Evolutionary conservation across 2,797 vertebrate genomes (phyloP), one percentile per base, ranked within the genome.

Genomic region (Heterohyrax brucei): DNA sequence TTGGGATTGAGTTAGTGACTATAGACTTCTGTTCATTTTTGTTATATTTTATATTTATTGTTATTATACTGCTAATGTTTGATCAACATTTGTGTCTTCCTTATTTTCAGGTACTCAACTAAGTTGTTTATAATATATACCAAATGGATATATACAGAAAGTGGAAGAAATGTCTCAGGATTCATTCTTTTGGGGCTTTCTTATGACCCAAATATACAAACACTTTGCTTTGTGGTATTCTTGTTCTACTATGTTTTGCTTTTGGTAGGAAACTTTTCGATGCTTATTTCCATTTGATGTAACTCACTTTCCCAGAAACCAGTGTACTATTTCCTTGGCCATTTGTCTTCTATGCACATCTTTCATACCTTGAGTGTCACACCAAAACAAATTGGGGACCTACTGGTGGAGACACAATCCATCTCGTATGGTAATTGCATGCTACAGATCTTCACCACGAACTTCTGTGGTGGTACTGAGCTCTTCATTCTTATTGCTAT

Each of bases 291-390:
- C 39, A 95, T 93, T 68, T 28, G 1, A 21, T 64, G 14, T 4
- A 93, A 81, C 16, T 16, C n/a, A 79, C 93, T 96, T 64, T 82
- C 22, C 12, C 6, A 93, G 5, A 81, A 93, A 21, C 81, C 81
- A 19, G 79, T 93, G 87, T 93, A 90, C n/a, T 95, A 87, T 81
- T 92, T 96, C 26, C 85, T 96, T 8, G 61, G 21, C 33, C 86
- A 92, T 2, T 70, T 92, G 10, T 89, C 89, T 1, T 76, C 56
- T 2, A 76, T 80, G 48, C 84, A 94, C 44, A 96, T 92, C 48
- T 89, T 30, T 19, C 89, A 68, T 4, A 92, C 93, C 4, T 92
- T 80, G 9, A 76, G 2, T 21, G 21, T 92, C 10, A 76, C 86
- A 33, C 78, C n/a, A 26, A 82, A 66, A 46, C 9, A 68, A 59